Evolutionary conservation across 2,113 vertebrate species (phyloP).

Genomic region (Rhineura floridana): DNA sequence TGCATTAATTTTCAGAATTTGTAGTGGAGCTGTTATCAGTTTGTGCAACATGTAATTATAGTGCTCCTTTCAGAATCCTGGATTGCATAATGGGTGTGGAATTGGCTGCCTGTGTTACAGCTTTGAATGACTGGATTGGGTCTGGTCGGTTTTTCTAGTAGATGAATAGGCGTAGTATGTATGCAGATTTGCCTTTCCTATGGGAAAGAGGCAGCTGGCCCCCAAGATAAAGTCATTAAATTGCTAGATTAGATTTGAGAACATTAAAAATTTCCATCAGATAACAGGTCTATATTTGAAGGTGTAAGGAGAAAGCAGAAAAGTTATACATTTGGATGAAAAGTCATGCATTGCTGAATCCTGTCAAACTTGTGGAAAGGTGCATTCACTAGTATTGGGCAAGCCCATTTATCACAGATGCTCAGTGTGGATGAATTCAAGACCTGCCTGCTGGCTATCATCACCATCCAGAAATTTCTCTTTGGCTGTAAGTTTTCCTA

Average conservation of each 20-base stretch:
- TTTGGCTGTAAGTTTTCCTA: no score
- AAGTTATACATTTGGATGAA: background rate
- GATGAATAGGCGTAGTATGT: background rate
- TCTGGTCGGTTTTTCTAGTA: background rate
- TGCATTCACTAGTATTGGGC: background rate
- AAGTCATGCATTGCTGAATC: background rate
- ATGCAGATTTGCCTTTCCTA: background rate
- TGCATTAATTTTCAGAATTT: constrained; percentile 35
- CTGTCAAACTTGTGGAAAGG: background rate
- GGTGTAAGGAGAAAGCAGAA: background rate
- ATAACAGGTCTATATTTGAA: background rate
- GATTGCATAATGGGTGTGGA: constrained; percentile 31
- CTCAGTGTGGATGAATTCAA: background rate
- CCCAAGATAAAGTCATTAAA: background rate
- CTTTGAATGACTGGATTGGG: constrained; percentile 4
- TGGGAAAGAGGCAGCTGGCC: constrained; percentile 1
- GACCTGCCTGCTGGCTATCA: background rate
- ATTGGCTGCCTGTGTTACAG: constrained; percentile 32
- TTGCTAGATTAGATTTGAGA: background rate
- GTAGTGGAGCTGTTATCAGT: background rate
- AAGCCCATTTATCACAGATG: background rate
- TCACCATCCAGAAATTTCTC: background rate
- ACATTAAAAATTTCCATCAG: background rate
- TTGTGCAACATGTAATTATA: background rate
- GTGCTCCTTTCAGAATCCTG: background rate